These are phyloP conservation scores for Cygnus buccinator DNA, from an alignment of 2,113 vertebrate genomes.

Conservation along the genomic window DNA sequence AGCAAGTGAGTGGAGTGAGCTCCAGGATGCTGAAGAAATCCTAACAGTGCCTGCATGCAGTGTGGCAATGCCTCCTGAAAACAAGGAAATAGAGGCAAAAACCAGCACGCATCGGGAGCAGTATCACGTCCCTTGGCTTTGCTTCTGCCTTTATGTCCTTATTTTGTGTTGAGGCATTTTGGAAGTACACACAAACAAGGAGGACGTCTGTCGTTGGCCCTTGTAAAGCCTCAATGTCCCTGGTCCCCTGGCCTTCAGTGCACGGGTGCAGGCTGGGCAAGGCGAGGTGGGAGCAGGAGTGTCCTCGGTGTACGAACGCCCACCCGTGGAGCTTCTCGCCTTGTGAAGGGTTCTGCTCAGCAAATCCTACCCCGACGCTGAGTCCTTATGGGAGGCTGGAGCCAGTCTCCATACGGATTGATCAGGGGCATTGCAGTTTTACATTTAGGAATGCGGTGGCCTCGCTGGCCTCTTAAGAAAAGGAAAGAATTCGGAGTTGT, in stretches of 20 bases:
- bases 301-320: background rate
- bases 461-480: background rate
- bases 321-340: background rate
- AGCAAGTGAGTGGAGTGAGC: background rate
- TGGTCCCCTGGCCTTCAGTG: accelerated
- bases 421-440: background rate
- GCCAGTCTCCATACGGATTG: background rate
- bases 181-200: background rate
- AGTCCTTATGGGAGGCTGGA: background rate
- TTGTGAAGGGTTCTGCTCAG: background rate
- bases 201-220: background rate
- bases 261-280: accelerated
- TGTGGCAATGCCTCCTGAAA: background rate
- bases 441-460: background rate
- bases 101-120: background rate
- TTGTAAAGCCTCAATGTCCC: background rate
- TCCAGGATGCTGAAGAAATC: slow-evolving; percentile 2
- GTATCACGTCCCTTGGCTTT: background rate
- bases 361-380: background rate
- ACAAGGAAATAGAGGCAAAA: background rate
- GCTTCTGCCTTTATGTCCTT: background rate
- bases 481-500: background rate
- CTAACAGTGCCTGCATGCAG: background rate
- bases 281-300: background rate
- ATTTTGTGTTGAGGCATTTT: background rate